Conservation (phyloP, 2,113 vertebrate genomes). For the Felis chaus region DNA sequence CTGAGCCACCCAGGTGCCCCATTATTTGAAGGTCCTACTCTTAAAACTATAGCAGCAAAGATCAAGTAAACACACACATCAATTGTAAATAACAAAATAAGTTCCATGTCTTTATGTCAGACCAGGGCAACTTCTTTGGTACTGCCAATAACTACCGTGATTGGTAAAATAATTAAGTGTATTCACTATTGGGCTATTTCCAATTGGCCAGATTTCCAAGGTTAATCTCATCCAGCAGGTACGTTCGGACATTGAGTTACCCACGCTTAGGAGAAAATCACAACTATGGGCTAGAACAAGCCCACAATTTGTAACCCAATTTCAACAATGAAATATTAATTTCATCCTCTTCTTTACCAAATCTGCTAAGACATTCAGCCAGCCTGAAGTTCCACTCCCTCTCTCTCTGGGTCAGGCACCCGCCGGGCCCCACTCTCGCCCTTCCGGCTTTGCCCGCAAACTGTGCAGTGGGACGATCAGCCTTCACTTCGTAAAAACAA, state of each 20-base stretch:
- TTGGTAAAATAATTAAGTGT: neutral
- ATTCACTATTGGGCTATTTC: neutral
- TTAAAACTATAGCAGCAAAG: neutral
- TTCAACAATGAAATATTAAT: neutral
- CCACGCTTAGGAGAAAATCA: neutral
- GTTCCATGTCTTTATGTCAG: neutral
- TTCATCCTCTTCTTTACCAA: neutral
- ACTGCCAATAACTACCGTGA: neutral
- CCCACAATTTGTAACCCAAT: neutral
- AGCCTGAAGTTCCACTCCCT: neutral
- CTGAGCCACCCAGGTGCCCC: no score
- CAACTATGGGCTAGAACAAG: neutral
- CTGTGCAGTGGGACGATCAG: fast-evolving
- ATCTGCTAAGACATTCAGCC: neutral
- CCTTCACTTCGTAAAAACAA: neutral
- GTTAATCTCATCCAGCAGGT: neutral
- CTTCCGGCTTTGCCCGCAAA: neutral
- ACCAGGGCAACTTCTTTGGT: neutral
- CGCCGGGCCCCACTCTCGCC: no score
- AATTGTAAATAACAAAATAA: neutral
- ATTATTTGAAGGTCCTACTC: neutral
- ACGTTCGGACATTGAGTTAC: neutral
- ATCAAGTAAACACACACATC: neutral
- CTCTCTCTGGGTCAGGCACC: neutral
- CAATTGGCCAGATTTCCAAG: neutral